phyloP scores from a whole-genome alignment of 2,888 invertebrate genomes.

The Lepetodrilus schrolli region DNA sequence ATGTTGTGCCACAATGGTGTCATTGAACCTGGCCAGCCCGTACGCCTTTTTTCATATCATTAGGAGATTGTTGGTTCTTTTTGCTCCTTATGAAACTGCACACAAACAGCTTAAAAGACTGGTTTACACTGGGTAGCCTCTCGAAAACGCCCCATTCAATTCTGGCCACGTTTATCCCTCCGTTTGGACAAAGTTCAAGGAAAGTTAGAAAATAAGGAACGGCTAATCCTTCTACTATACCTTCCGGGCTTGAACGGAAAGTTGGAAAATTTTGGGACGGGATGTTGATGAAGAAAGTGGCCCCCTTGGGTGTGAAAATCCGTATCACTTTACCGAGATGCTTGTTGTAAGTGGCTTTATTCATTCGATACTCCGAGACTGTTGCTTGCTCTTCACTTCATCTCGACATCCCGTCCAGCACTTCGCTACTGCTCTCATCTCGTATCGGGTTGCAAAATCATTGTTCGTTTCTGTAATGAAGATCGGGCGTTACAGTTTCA shows the following conservation, averaged over 20 bases:
- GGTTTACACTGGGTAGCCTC: not conserved
- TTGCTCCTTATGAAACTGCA: not conserved
- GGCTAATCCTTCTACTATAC: not conserved
- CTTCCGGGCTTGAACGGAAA: slow-evolving; percentile 1
- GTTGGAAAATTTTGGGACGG: not conserved
- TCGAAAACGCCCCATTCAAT: slow-evolving; percentile 12
- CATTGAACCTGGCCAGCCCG: not conserved
- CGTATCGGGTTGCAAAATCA: not conserved
- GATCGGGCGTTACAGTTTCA: not conserved
- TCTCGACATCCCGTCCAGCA: not conserved
- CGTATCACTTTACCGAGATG: slow-evolving; percentile 6
- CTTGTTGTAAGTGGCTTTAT: slow-evolving; percentile 6
- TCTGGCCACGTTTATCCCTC: not conserved
- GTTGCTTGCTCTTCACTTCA: not conserved
- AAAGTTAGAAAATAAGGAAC: not conserved
- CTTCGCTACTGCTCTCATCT: too few relatives aligned
- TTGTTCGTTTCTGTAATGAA: not conserved
- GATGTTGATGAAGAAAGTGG: slow-evolving; percentile 10
- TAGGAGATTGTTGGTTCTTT: not conserved
- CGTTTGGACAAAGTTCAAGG: not conserved
- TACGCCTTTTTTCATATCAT: slow-evolving; percentile 10
- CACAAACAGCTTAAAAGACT: not conserved
- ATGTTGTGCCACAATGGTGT: not conserved
- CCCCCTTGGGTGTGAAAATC: slow-evolving; percentile 10
- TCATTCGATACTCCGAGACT: not conserved